These are phyloP conservation scores for Cheilosia variabilis DNA, from an alignment of 2,888 invertebrate species.

Conservation along the genomic window DNA sequence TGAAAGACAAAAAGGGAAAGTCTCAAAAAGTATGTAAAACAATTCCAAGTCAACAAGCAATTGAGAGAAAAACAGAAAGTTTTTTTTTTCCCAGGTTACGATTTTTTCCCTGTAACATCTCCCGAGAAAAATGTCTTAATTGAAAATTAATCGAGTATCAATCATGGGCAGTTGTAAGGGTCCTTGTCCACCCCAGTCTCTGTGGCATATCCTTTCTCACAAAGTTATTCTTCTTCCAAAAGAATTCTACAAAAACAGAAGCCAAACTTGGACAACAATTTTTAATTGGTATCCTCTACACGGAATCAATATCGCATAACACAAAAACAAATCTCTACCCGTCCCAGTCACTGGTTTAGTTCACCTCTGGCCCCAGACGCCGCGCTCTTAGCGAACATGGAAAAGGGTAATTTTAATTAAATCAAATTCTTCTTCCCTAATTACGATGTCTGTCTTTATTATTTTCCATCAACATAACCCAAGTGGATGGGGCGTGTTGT, in stretches of 20 bases:
- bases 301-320: conserved; percentile 39
- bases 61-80: background rate
- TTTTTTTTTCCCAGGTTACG: background rate
- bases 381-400: conserved; percentile 21
- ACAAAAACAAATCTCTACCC: conserved; percentile 6
- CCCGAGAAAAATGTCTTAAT: conserved; percentile 27
- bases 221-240: background rate
- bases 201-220: conserved; percentile 1
- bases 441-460: conserved; percentile 59
- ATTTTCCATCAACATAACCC: conserved; percentile 22
- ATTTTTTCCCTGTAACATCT: background rate
- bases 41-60: conserved; percentile 40
- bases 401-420: conserved; percentile 66
- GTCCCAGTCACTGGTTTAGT: background rate
- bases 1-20: background rate
- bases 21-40: conserved; percentile 16
- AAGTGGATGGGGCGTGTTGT: background rate
- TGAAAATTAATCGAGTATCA: conserved; percentile 49
- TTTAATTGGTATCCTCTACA: conserved; percentile 57
- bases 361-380: background rate
- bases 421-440: conserved; percentile 64
- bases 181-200: background rate
- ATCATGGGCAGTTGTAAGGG: conserved; percentile 31
- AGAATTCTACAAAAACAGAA: conserved; percentile 13
- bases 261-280: conserved; percentile 41